These are phyloP conservation scores for Engystomops pustulosus DNA, from an alignment of 2,113 vertebrate genomes.

Conservation along the genomic window DNA sequence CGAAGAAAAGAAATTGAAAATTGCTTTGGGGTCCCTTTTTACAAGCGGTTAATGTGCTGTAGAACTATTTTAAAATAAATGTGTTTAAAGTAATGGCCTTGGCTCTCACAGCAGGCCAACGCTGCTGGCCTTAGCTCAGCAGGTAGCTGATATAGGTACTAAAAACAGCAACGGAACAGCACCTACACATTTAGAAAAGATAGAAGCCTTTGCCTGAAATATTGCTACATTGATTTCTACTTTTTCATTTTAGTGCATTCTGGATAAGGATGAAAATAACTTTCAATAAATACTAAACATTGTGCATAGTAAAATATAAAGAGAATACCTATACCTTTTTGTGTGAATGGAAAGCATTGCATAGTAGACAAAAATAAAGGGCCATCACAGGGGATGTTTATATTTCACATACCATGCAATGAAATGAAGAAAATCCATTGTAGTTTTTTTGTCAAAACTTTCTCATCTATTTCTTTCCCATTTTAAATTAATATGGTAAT, in stretches of 20 bases:
- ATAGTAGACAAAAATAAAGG: not conserved
- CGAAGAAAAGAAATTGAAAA: too few species aligned
- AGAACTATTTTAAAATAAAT: not conserved
- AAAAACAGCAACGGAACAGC: conserved; percentile 3
- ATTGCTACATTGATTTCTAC: not conserved
- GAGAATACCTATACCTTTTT: not conserved
- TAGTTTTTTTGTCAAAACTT: not conserved
- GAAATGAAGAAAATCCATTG: too few species aligned
- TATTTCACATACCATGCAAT: too few species aligned
- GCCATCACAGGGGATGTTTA: not conserved
- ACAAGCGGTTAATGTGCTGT: too few species aligned
- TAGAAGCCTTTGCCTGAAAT: not conserved
- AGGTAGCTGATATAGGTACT: not conserved
- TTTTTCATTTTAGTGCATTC: not conserved
- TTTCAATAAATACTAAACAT: not conserved
- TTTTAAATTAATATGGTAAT: too few species aligned
- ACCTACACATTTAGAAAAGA: not conserved
- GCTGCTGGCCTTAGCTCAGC: not conserved
- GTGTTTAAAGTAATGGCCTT: not conserved
- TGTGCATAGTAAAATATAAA: not conserved
- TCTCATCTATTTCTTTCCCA: too few species aligned
- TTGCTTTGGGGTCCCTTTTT: too few species aligned
- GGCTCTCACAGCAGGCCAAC: not conserved
- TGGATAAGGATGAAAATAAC: not conserved
- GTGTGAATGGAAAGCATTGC: not conserved